Base-by-base conservation (phyloP, 2,888 invertebrate genomes). In the Toxonevra muliebris region DNA sequence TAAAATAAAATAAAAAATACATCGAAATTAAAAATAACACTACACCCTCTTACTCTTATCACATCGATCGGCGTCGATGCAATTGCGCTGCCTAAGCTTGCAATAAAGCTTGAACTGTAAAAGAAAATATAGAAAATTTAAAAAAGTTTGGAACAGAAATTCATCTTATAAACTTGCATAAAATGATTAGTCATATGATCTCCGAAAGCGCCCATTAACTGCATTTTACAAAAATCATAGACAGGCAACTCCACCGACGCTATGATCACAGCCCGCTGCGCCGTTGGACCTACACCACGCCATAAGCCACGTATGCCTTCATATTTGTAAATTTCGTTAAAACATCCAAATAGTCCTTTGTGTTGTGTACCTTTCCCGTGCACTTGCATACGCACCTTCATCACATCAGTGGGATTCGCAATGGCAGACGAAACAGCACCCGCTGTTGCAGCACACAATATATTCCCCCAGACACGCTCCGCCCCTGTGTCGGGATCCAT, bases 51-150 rank as follows among this genome's bases (percentile, higher is more conserved):
- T 84, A 96, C 96, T 87, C 96, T 88, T 70, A 97, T 90, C 70
- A 97, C 97, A 86, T 97, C 97, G 67, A 97, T 91, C 42, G 97
- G 97, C 66, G 95, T 97, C 68, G 96, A 96, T 69, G 96, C 96
- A 70, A 97, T 88, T 43, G 97, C 96, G 81, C 96, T 96, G 73
- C 95, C 95, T 79, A 97, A 88, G 82, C 96, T 96, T 74, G 97
- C 96, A 77, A 94, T 88, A 85, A 95, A 91, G 87, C 96, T 96
- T 71, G 97, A 95, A 76, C 93, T 93, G 85, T 65, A 88, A 73
- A 52, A 40, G 42, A 2, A 15, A 40, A 41, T 30, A 48, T 54
- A 7, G 20, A 20, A 43, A 4, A 48, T 13, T 8, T 41, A 58
- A 1, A 45, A 19, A 59, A 10, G 40, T 50, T 52, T 30, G 1